These are phyloP conservation scores for Hormaphis cornu DNA, from an alignment of 1,140 invertebrate genomes.

Conservation along the genomic window DNA sequence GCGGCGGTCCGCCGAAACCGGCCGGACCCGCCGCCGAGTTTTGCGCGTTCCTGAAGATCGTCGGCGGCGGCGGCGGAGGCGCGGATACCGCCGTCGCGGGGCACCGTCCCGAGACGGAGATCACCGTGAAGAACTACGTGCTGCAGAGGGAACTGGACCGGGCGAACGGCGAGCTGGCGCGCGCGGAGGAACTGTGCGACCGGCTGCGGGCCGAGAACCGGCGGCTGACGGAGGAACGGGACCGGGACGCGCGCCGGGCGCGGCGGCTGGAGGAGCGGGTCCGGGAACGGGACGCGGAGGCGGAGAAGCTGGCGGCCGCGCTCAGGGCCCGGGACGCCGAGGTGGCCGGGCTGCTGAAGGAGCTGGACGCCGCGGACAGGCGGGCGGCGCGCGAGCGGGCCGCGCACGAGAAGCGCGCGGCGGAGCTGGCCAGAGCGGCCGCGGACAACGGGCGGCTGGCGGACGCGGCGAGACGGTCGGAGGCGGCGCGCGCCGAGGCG, in stretches of 20 bases:
- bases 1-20: too few species aligned
- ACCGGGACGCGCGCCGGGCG: neutral
- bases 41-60: conserved; percentile 18
- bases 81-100: too few species aligned
- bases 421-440: neutral
- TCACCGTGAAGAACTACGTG: conserved; percentile 15
- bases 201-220: conserved; percentile 3
- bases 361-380: neutral
- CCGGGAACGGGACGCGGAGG: neutral
- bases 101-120: conserved; percentile 21
- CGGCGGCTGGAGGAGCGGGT: neutral
- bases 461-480: neutral
- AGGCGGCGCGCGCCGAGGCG: neutral
- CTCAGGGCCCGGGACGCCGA: conserved; percentile 10
- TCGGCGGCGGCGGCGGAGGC: neutral
- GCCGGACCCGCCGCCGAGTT: conserved; percentile 21
- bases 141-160: conserved; percentile 24
- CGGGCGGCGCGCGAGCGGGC: conserved; percentile 8
- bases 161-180: neutral
- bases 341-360: neutral
- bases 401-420: neutral
- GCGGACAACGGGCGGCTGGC: conserved; percentile 1
- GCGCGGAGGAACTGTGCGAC: neutral
- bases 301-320: neutral
- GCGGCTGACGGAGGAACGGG: conserved; percentile 12